Evolutionary conservation across 2,888 invertebrate genomes (phyloP).

Genomic region (Parthenolecanium corni): DNA sequence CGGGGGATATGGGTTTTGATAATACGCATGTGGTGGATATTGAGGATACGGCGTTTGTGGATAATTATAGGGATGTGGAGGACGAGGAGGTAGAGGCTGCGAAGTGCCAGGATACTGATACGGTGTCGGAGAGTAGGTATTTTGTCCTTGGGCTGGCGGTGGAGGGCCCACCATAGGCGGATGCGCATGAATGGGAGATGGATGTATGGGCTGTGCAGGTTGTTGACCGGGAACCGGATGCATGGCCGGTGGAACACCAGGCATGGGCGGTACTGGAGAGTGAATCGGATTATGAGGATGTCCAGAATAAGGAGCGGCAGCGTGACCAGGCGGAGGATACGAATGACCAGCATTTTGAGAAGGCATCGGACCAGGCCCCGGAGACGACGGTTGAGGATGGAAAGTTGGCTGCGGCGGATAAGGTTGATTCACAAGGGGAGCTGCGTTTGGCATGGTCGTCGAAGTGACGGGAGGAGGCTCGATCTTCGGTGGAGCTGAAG

Average conservation of each 20-base stretch:
- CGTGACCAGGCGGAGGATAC: constrained; percentile 13
- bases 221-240: constrained; percentile 31
- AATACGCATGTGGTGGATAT: constrained; percentile 42
- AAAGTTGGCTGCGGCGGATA: constrained; percentile 9
- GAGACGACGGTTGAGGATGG: constrained; percentile 10
- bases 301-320: constrained; percentile 3
- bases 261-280: constrained; percentile 34
- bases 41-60: constrained; percentile 45
- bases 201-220: constrained; percentile 27
- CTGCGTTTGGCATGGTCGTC: constrained; percentile 37
- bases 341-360: constrained; percentile 6
- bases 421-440: constrained; percentile 2
- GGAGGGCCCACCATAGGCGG: constrained; percentile 31
- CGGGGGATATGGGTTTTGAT: constrained; percentile 32
- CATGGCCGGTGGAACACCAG: constrained; percentile 33
- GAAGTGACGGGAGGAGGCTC: not conserved
- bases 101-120: constrained; percentile 40
- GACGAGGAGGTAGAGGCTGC: constrained; percentile 43
- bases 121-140: constrained; percentile 33
- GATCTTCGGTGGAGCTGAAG: constrained; percentile 29
- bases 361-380: constrained; percentile 1
- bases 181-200: constrained; percentile 27
- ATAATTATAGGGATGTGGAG: constrained; percentile 45
- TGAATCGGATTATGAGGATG: constrained; percentile 18
- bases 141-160: constrained; percentile 28